Evolutionary conservation across 2,888 invertebrate genomes (phyloP).

Genomic region (Rhingia rostrata): DNA sequence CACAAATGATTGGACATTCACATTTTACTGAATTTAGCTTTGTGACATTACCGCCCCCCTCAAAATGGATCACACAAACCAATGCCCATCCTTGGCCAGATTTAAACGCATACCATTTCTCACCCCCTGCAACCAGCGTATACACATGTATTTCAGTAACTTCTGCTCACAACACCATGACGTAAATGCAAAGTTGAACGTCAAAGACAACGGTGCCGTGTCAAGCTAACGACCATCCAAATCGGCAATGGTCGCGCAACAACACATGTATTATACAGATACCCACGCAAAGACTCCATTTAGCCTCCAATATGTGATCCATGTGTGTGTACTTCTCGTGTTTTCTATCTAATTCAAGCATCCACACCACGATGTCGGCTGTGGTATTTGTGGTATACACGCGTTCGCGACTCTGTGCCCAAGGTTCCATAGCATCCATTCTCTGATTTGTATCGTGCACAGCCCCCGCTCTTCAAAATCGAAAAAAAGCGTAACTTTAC

Average conservation of each 20-base stretch:
- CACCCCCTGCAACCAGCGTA: not conserved
- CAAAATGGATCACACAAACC: too few relatives aligned
- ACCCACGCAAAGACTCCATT: not conserved
- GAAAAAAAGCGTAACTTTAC: conserved; percentile 52
- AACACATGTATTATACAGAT: not conserved
- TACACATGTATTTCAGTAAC: conserved; percentile 8
- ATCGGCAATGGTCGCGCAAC: conserved; percentile 20
- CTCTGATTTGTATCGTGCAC: conserved; percentile 35
- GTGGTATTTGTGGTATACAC: conserved; percentile 63
- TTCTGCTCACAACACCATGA: conserved; percentile 6
- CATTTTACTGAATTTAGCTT: too few relatives aligned
- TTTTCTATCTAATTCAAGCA: conserved; percentile 59
- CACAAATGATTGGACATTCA: not conserved
- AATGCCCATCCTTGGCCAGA: conserved; percentile 5
- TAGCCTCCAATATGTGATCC: not conserved
- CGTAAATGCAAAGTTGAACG: conserved; percentile 51
- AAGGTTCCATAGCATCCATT: conserved; percentile 21
- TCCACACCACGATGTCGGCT: conserved; percentile 60
- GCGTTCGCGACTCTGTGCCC: conserved; percentile 59
- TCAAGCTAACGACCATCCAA: conserved; percentile 47
- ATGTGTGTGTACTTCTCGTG: conserved; percentile 15
- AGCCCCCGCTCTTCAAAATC: not conserved
- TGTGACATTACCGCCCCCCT: too few relatives aligned
- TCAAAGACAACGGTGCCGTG: conserved; percentile 60
- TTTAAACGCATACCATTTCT: conserved; percentile 11